Conservation (phyloP, 2,113 vertebrate species). For the Cynoglossus semilaevis region DNA sequence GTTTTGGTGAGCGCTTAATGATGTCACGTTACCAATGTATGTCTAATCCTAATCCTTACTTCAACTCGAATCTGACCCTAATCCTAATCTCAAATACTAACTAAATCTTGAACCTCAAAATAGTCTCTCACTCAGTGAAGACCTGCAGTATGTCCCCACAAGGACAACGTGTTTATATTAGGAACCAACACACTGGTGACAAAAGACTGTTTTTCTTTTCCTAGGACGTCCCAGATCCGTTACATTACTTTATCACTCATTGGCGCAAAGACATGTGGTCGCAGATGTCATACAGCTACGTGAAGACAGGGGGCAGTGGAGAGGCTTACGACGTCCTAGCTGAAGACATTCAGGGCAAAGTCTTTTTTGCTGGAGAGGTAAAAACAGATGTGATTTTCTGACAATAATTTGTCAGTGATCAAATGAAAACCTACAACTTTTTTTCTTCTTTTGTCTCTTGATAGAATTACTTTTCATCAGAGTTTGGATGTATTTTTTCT, state of each 20-base stretch:
- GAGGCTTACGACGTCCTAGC: constrained; percentile 95
- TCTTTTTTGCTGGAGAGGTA: constrained; percentile 97
- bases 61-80: no score
- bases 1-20: background rate
- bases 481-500: no score
- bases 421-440: no score
- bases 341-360: constrained; percentile 90
- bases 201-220: background rate
- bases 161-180: no score
- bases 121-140: no score
- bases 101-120: no score
- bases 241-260: constrained; percentile 87
- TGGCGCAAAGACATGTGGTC: constrained; percentile 93
- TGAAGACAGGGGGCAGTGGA: constrained; percentile 92
- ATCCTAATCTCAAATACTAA: no score
- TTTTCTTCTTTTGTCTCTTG: no score
- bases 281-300: constrained; percentile 97
- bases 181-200: no score
- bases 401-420: background rate
- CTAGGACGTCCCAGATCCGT: constrained; percentile 90
- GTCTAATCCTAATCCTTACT: no score
- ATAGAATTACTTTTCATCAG: no score
- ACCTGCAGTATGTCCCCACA: no score
- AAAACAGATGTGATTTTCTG: background rate
- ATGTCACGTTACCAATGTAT: background rate